Conservation (phyloP, 2,797 vertebrate genomes). For the Myripristis jacobus region DNA sequence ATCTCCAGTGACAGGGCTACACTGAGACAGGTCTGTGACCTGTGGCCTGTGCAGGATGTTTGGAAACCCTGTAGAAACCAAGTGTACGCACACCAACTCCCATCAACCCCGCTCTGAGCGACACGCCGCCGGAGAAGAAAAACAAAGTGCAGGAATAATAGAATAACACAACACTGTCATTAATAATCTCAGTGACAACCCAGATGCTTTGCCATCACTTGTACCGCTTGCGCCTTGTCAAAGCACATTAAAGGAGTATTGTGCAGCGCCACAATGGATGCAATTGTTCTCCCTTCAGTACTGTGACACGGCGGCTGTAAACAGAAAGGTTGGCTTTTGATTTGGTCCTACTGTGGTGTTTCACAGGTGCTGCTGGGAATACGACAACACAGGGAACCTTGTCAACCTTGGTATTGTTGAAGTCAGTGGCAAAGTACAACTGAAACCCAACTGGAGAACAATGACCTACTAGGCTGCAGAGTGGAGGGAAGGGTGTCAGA, state of each 20-base stretch:
- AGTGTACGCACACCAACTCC: conserved; percentile 19
- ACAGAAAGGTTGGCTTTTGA: conserved; percentile 43
- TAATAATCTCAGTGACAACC: conserved; percentile 65
- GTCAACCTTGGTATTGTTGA: conserved; percentile 42
- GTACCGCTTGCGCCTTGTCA: conserved; percentile 60
- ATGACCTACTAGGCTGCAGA: conserved; percentile 27
- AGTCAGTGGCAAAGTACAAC: conserved; percentile 47
- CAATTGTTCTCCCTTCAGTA: conserved; percentile 55
- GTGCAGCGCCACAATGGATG: conserved; percentile 47
- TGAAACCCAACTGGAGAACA: conserved; percentile 53
- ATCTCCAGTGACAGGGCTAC: neutral
- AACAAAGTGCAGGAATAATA: conserved; percentile 50
- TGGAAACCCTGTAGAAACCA: conserved; percentile 31
- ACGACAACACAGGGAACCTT: conserved; percentile 20
- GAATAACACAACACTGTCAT: conserved; percentile 33
- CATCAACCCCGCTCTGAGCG: neutral
- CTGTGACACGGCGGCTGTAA: conserved; percentile 57
- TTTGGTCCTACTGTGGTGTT: conserved; percentile 9
- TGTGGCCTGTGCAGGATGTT: conserved; percentile 38
- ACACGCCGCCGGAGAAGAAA: neutral
- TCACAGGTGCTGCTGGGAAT: conserved; percentile 57
- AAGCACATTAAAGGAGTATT: conserved; percentile 68
- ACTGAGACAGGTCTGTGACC: conserved; percentile 37
- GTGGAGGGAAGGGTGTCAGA: conserved; percentile 31
- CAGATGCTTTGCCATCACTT: conserved; percentile 45